These are phyloP conservation scores for Macrosteles quadrilineatus DNA, from an alignment of 1,140 invertebrate genomes.

Conservation along the genomic window DNA sequence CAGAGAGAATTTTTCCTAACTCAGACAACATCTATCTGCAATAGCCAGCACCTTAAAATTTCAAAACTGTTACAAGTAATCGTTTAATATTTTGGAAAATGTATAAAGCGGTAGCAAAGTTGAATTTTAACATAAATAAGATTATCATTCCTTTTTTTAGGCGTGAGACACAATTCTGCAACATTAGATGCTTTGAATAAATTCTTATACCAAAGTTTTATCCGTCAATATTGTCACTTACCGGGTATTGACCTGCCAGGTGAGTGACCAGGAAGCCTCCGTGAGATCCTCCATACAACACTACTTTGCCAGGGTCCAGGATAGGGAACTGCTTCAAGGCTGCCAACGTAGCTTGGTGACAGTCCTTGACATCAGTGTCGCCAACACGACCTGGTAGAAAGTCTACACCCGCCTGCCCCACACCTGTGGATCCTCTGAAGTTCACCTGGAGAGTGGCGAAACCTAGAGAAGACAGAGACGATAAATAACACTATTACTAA, in stretches of 20 bases:
- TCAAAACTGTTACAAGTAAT: too few species aligned
- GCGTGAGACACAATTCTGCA: too few species aligned
- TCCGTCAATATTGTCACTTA: too few species aligned
- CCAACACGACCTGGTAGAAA: constrained; percentile 77
- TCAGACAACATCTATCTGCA: too few species aligned
- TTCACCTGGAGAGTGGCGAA: constrained; percentile 78
- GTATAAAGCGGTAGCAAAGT: too few species aligned
- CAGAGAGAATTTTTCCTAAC: too few species aligned
- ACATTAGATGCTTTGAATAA: too few species aligned
- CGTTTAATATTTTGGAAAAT: too few species aligned
- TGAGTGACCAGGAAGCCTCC: constrained; percentile 88
- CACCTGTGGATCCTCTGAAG: constrained; percentile 84
- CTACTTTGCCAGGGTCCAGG: constrained; percentile 58
- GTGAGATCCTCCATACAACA: constrained; percentile 81
- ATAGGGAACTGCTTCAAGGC: constrained; percentile 56
- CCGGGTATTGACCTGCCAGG: constrained; percentile 82
- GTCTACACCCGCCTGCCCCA: constrained; percentile 71
- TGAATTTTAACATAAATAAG: too few species aligned
- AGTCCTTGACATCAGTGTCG: constrained; percentile 78
- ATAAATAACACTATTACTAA: constrained; percentile 41
- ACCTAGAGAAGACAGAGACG: constrained; percentile 54
- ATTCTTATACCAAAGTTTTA: too few species aligned
- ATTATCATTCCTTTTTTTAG: too few species aligned
- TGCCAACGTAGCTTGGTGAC: constrained; percentile 62
- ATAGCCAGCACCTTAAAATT: too few species aligned